Percentiles rank a stretch among this genome's conserved stretches.
Evolutionary conservation across 2,888 invertebrate species (phyloP).

Genomic region (Calephelis perditalis): DNA sequence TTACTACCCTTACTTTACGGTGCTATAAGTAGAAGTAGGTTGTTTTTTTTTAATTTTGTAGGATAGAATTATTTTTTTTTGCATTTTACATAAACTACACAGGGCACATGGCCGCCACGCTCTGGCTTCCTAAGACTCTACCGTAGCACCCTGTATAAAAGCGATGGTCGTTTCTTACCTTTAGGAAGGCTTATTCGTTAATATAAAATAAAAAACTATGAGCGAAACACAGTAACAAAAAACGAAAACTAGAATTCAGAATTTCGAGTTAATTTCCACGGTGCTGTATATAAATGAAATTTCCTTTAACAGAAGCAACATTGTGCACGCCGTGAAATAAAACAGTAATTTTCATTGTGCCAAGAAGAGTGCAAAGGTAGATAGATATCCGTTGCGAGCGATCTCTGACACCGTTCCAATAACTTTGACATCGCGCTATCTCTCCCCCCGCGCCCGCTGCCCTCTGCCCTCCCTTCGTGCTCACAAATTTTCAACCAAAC

Average conservation of each 20-base stretch:
- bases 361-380: slow-evolving; percentile 49
- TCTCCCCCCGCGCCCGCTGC: slow-evolving; percentile 33
- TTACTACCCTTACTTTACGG: too few species aligned
- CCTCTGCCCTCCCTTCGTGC: slow-evolving; percentile 34
- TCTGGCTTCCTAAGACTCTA: too few species aligned
- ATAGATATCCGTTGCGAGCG: slow-evolving; percentile 55
- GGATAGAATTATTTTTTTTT: too few species aligned
- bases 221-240: neutral
- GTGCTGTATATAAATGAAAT: slow-evolving; percentile 11
- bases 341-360: slow-evolving; percentile 34
- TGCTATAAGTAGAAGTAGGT: too few species aligned
- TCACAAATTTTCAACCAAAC: slow-evolving; percentile 68
- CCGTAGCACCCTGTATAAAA: too few species aligned
- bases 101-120: too few species aligned
- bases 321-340: slow-evolving; percentile 30
- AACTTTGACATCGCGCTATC: slow-evolving; percentile 56
- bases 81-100: too few species aligned
- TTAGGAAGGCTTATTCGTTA: too few species aligned
- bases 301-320: slow-evolving; percentile 23
- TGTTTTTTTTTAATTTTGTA: too few species aligned
- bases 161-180: too few species aligned
- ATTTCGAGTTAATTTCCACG: slow-evolving; percentile 1
- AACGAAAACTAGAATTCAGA: neutral
- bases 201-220: neutral
- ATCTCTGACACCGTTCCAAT: slow-evolving; percentile 71